phyloP scores from a whole-genome alignment of 1,140 invertebrate species.

The Pseudomyrmex pallidus region DNA sequence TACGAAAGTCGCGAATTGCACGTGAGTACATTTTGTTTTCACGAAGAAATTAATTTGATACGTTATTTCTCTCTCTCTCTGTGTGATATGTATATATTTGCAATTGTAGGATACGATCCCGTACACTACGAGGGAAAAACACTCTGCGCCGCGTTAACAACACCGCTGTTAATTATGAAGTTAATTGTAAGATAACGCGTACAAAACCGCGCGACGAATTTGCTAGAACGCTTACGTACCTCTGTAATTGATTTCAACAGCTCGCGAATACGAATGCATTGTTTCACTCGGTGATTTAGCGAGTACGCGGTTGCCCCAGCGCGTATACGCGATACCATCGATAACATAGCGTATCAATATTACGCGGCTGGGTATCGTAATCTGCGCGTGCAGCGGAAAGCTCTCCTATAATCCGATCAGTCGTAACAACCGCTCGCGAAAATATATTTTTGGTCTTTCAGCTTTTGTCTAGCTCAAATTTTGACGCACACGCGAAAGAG shows the following conservation, averaged over 20 bases:
- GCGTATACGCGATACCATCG: slow-evolving; percentile 54
- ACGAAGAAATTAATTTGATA: too few relatives aligned
- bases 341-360: slow-evolving; percentile 58
- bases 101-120: not conserved
- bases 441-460: slow-evolving; percentile 49
- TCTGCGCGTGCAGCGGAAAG: slow-evolving; percentile 52
- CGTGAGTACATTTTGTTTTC: not conserved
- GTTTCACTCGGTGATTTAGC: slow-evolving; percentile 56
- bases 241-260: slow-evolving; percentile 59
- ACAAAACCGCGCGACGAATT: slow-evolving; percentile 39
- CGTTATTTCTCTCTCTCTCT: not conserved
- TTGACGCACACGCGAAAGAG: not conserved
- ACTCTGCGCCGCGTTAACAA: slow-evolving; percentile 5
- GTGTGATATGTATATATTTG: not conserved
- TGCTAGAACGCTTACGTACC: slow-evolving; percentile 42
- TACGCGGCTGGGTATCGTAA: slow-evolving; percentile 54
- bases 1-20: not conserved
- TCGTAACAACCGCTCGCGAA: slow-evolving; percentile 35
- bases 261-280: slow-evolving; percentile 45
- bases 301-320: slow-evolving; percentile 43
- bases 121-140: not conserved
- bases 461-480: slow-evolving; percentile 2
- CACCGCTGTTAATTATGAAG: slow-evolving; percentile 48
- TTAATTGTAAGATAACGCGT: slow-evolving; percentile 53
- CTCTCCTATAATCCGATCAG: slow-evolving; percentile 57